Percentiles rank a stretch among this genome's conserved stretches.
Conservation (phyloP, 1,140 invertebrate genomes). For the Ctenoplectra terminalis region DNA sequence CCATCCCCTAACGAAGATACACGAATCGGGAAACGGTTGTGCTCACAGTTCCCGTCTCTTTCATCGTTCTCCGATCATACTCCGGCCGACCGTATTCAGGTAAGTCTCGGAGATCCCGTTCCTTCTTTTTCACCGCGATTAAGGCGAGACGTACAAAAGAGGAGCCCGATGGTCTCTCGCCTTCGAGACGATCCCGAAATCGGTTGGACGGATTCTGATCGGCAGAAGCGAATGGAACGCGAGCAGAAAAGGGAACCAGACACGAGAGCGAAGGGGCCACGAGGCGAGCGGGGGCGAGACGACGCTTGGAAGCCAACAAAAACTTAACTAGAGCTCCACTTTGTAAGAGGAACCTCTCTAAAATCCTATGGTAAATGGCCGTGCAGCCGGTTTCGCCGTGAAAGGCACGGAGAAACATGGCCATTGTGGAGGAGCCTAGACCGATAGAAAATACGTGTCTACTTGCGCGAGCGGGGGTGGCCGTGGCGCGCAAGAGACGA, state of each 20-base stretch:
- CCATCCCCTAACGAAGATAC: no score
- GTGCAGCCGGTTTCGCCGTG: slow-evolving; percentile 52
- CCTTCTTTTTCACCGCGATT: no score
- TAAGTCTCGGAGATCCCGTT: neutral
- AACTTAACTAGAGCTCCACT: slow-evolving; percentile 68
- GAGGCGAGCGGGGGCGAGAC: neutral
- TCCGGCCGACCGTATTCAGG: neutral
- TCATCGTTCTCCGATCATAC: slow-evolving; percentile 17
- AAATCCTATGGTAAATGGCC: slow-evolving; percentile 61
- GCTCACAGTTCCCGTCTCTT: neutral
- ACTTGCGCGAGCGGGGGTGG: neutral
- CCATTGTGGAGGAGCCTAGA: slow-evolving; percentile 48
- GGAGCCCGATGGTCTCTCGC: slow-evolving; percentile 45
- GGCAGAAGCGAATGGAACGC: slow-evolving; percentile 26
- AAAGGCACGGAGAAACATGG: slow-evolving; percentile 51
- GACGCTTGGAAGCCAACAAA: slow-evolving; percentile 60
- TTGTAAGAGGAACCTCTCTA: slow-evolving; percentile 62
- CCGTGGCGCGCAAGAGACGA: neutral
- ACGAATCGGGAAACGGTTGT: neutral
- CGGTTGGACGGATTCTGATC: slow-evolving; percentile 65
- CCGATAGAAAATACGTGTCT: slow-evolving; percentile 57
- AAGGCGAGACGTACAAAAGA: slow-evolving; percentile 38
- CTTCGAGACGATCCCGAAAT: slow-evolving; percentile 44
- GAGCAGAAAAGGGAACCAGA: slow-evolving; percentile 14
- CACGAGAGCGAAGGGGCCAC: neutral